Percentiles rank a stretch among this genome's conserved stretches.
These are phyloP conservation scores for Netelia virgata DNA, from an alignment of 2,888 invertebrate genomes.

Conservation along the genomic window DNA sequence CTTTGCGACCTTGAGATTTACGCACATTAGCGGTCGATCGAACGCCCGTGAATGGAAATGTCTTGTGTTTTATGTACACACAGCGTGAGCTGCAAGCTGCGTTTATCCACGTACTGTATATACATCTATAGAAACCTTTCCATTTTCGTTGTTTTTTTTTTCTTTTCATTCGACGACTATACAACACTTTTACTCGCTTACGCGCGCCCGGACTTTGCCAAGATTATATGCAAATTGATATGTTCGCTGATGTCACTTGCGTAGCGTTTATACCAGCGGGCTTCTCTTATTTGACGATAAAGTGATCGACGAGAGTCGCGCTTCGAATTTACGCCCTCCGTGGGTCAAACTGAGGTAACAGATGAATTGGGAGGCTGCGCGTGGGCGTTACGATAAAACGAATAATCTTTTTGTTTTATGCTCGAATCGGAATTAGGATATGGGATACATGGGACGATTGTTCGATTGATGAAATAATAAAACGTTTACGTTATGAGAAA, in stretches of 20 bases:
- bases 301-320: constrained; percentile 45
- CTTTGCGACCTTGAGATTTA: constrained; percentile 54
- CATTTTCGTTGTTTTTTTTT: constrained; percentile 36
- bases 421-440: neutral
- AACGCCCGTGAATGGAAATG: constrained; percentile 59
- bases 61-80: constrained; percentile 3
- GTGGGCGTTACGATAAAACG: constrained; percentile 41
- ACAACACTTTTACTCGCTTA: constrained; percentile 39
- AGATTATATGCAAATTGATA: constrained; percentile 65
- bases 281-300: constrained; percentile 59
- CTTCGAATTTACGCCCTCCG: constrained; percentile 38
- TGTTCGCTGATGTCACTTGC: constrained; percentile 68
- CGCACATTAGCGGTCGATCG: constrained; percentile 41
- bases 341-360: constrained; percentile 47
- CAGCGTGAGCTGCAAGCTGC: neutral
- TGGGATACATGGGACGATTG: neutral
- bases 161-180: constrained; percentile 32
- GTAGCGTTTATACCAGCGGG: constrained; percentile 14
- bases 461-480: neutral
- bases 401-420: neutral
- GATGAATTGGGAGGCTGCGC: constrained; percentile 48
- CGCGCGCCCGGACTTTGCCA: constrained; percentile 55
- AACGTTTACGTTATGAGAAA: too few relatives aligned
- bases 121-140: constrained; percentile 1
- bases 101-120: neutral